These are phyloP conservation scores for Clivina fossor DNA, from an alignment of 2,888 invertebrate species.

Conservation along the genomic window DNA sequence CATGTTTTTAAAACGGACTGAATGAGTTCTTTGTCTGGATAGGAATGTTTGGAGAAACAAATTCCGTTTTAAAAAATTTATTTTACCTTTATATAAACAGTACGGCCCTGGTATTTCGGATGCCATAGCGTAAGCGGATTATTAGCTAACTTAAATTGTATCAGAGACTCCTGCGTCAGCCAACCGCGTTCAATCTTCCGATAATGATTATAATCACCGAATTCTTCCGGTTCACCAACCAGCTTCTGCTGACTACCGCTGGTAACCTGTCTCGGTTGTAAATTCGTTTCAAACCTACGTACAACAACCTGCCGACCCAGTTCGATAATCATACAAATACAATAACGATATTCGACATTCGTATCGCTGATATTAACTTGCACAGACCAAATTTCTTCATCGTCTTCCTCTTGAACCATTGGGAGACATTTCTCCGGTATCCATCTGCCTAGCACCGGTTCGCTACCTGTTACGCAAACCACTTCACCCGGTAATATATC, in stretches of 20 bases:
- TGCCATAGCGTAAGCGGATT: constrained; percentile 78
- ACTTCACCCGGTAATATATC: constrained; percentile 62
- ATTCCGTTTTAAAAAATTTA: too few relatives aligned
- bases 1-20: too few relatives aligned
- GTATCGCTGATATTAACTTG: constrained; percentile 66
- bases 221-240: constrained; percentile 58
- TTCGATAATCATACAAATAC: constrained; percentile 69
- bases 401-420: constrained; percentile 55
- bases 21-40: too few relatives aligned
- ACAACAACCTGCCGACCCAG: constrained; percentile 62
- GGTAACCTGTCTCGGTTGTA: constrained; percentile 66
- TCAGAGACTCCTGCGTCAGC: constrained; percentile 78
- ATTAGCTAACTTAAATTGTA: constrained; percentile 82
- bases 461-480: constrained; percentile 71
- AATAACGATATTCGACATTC: constrained; percentile 74
- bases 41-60: too few relatives aligned
- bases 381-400: constrained; percentile 64
- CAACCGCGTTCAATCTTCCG: constrained; percentile 75
- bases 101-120: constrained; percentile 67
- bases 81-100: constrained; percentile 72
- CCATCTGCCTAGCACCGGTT: constrained; percentile 72
- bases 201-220: constrained; percentile 65
- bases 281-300: constrained; percentile 79
- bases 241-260: constrained; percentile 37
- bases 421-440: constrained; percentile 61